A percentile compares a stretch with the other conserved stretches of the same genome.
These are phyloP conservation scores for Mylabris sibirica DNA, from an alignment of 2,888 invertebrate genomes.

Conservation along the genomic window DNA sequence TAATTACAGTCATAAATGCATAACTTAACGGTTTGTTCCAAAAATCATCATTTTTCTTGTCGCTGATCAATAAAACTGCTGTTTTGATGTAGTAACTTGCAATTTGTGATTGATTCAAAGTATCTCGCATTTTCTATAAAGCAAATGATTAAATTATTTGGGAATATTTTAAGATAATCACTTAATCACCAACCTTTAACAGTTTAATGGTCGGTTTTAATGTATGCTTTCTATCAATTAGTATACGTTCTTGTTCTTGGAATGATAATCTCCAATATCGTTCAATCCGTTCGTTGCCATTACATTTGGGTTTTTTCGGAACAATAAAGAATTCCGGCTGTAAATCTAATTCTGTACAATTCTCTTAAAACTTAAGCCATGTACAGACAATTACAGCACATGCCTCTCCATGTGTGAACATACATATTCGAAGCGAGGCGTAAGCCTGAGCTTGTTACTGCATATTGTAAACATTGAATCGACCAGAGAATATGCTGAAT, in stretches of 20 bases:
- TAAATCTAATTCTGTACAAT: conserved; percentile 27
- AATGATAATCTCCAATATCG: conserved; percentile 57
- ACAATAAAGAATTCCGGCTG: conserved; percentile 52
- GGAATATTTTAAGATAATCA: conserved; percentile 18
- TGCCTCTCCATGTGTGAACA: too few species aligned
- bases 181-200: conserved; percentile 55
- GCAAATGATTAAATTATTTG: conserved; percentile 31
- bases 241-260: conserved; percentile 57
- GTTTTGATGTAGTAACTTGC: conserved; percentile 64
- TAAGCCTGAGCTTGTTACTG: too few species aligned
- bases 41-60: conserved; percentile 36
- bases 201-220: conserved; percentile 55
- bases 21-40: conserved; percentile 47
- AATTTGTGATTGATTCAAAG: conserved; percentile 51
- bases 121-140: conserved; percentile 60
- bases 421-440: too few species aligned
- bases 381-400: too few species aligned
- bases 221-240: conserved; percentile 45
- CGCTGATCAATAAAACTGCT: conserved; percentile 56
- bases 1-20: conserved; percentile 52
- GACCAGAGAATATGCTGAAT: too few species aligned
- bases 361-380: too few species aligned
- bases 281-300: conserved; percentile 20
- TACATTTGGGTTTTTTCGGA: conserved; percentile 49
- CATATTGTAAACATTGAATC: too few species aligned